phyloP scores from a whole-genome alignment of 2,888 invertebrate genomes.

The Perdita meconis region DNA sequence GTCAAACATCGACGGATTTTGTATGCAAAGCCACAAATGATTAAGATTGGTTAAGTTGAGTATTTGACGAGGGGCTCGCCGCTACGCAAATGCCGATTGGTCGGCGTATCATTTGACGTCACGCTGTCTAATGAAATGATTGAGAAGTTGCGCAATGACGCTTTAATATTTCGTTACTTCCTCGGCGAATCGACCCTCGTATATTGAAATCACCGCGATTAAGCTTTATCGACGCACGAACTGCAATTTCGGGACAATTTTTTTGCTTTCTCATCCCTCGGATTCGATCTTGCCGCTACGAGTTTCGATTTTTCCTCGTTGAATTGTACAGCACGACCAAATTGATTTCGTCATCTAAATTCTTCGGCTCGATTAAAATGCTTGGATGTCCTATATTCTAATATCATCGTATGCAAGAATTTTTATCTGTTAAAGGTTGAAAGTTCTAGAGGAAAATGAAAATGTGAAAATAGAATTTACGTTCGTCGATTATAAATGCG shows the following conservation, averaged over 20 bases:
- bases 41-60: slow-evolving; percentile 24
- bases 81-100: slow-evolving; percentile 46
- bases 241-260: slow-evolving; percentile 42
- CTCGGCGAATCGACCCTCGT: slow-evolving; percentile 32
- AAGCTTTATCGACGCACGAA: slow-evolving; percentile 39
- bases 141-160: slow-evolving; percentile 60
- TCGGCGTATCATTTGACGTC: slow-evolving; percentile 56
- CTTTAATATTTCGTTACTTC: slow-evolving; percentile 66
- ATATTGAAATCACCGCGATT: slow-evolving; percentile 48
- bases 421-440: not conserved
- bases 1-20: slow-evolving; percentile 6
- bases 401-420: too few relatives aligned
- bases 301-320: too few relatives aligned
- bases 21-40: not conserved
- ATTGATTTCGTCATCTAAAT: too few relatives aligned
- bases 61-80: slow-evolving; percentile 56
- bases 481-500: not conserved
- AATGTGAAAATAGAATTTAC: not conserved
- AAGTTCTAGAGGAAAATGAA: not conserved
- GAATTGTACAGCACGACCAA: too few relatives aligned
- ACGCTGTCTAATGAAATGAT: slow-evolving; percentile 62
- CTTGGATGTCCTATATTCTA: too few relatives aligned
- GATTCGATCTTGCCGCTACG: too few relatives aligned
- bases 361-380: too few relatives aligned
- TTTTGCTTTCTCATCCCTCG: slow-evolving; percentile 11